These are phyloP conservation scores for Lasioglossum baleicum DNA, from an alignment of 1,140 invertebrate genomes.

Conservation along the genomic window DNA sequence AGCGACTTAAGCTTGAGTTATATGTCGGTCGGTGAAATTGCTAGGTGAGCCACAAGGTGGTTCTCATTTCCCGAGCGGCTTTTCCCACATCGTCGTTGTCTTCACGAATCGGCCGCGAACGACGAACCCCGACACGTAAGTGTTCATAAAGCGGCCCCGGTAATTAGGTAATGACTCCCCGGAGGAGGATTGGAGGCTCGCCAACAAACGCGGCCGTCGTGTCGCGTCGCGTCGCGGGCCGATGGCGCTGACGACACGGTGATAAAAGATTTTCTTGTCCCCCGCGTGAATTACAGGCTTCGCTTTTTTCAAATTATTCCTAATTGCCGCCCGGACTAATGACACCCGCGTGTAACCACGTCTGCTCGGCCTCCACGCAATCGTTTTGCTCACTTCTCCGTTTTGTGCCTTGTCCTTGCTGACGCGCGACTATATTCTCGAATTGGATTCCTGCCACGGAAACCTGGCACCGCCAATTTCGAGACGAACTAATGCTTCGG, in stretches of 20 bases:
- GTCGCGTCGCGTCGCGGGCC: constrained; percentile 15
- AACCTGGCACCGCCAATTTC: background rate
- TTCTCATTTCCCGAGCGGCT: background rate
- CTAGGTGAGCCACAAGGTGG: background rate
- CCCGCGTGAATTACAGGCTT: constrained; percentile 34
- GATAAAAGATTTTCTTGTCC: constrained; percentile 61
- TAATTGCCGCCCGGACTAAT: constrained; percentile 37
- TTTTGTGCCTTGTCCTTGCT: constrained; percentile 3
- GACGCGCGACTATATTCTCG: background rate
- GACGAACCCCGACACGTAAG: constrained; percentile 51
- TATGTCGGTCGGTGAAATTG: background rate
- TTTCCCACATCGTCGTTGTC: constrained; percentile 8
- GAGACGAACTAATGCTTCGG: background rate
- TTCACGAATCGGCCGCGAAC: constrained; percentile 29
- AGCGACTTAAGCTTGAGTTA: background rate
- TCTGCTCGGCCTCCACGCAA: background rate
- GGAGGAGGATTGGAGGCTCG: constrained; percentile 46
- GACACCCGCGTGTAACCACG: constrained; percentile 9
- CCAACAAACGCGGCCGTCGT: constrained; percentile 33
- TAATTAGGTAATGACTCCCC: constrained; percentile 62
- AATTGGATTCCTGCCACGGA: constrained; percentile 22
- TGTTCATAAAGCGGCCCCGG: constrained; percentile 57
- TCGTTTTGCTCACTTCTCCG: background rate
- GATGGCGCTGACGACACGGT: constrained; percentile 53
- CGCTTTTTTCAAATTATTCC: constrained; percentile 15